Percentiles rank a stretch among this genome's conserved stretches.
Evolutionary conservation across 2,888 invertebrate genomes (phyloP).

Genomic region (Tridacna crocea): DNA sequence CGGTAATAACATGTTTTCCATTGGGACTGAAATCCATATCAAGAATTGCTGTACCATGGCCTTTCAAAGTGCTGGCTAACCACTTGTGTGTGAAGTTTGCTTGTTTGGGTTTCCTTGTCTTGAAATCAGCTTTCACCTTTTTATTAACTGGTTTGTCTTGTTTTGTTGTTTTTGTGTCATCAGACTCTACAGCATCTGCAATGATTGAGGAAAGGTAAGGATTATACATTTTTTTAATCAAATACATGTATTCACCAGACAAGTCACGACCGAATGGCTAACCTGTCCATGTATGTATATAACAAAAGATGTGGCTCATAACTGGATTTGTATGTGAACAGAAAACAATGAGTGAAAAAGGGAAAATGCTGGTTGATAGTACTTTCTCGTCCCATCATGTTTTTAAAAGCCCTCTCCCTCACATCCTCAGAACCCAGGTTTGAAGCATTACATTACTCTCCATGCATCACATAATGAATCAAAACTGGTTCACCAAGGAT

Average conservation of each 20-base stretch:
- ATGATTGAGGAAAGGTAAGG: neutral
- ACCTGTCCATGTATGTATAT: too few relatives aligned
- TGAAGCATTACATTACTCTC: too few relatives aligned
- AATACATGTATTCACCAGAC: neutral
- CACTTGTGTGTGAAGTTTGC: conserved; percentile 89
- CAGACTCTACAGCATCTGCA: conserved; percentile 37
- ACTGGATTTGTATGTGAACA: too few relatives aligned
- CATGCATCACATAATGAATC: too few relatives aligned
- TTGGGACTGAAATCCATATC: conserved; percentile 93
- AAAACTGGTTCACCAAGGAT: too few relatives aligned
- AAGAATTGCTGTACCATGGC: conserved; percentile 90
- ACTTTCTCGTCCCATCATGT: too few relatives aligned
- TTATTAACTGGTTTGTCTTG: conserved; percentile 51
- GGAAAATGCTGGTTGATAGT: too few relatives aligned
- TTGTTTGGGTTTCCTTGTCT: conserved; percentile 63
- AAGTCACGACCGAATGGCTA: too few relatives aligned
- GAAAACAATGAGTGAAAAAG: too few relatives aligned
- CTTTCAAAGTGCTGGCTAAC: conserved; percentile 92
- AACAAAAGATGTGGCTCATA: too few relatives aligned
- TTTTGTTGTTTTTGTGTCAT: conserved; percentile 42
- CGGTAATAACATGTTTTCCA: conserved; percentile 93
- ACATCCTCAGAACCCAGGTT: too few relatives aligned
- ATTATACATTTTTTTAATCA: neutral
- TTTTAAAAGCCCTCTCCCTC: too few relatives aligned
- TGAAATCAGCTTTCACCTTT: conserved; percentile 60